Evolutionary conservation across 2,888 invertebrate genomes (phyloP), one percentile per base, ranked within the genome.

Genomic region (Sarcophaga subvicina): DNA sequence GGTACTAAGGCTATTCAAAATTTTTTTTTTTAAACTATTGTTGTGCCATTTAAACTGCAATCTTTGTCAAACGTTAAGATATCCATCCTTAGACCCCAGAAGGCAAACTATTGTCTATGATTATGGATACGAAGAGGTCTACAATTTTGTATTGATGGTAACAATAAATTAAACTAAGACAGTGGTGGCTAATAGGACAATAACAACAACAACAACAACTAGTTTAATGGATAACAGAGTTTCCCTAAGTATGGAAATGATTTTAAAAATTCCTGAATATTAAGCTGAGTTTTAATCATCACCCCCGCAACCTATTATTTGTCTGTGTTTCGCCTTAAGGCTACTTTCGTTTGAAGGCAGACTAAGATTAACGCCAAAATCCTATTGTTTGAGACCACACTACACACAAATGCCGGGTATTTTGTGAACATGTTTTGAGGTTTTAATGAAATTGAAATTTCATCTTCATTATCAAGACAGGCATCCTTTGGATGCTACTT

Each of bases 361-460:
- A 45, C 22, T 22, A 10, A 37, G 69, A 83, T 10, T 47, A 69
- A 54, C 63, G 12, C 17, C 22, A 64, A 82, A 79, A 69, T 69
- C 62, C 76, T 66, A 6, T 37, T n/a, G 64, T 66, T 70, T 59
- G n/a, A 59, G 1, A n/a, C 14, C 14, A 59, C 11, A n/a, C 22
- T 14, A 64, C 11, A 69, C 69, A 64, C 11, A 47, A n/a, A n/a
- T 67, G 20, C 10, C 14, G 14, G 6, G n/a, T 69, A 37, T 10
- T 6, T 27, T 27, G 49, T 47, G 8, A 25, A 25, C 45, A 6
- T 20, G 47, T 79, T 8, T 54, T n/a, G 70, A 60, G 85, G 49
- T 37, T 60, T 77, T 63, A 83, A 63, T 69, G 77, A 81, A 86
- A 85, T 88, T 88, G 85, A 85, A 88, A 83, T 76, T 84, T 82